These are phyloP conservation scores for Andrena hattorfiana DNA, from an alignment of 2,888 invertebrate species.

Conservation along the genomic window DNA sequence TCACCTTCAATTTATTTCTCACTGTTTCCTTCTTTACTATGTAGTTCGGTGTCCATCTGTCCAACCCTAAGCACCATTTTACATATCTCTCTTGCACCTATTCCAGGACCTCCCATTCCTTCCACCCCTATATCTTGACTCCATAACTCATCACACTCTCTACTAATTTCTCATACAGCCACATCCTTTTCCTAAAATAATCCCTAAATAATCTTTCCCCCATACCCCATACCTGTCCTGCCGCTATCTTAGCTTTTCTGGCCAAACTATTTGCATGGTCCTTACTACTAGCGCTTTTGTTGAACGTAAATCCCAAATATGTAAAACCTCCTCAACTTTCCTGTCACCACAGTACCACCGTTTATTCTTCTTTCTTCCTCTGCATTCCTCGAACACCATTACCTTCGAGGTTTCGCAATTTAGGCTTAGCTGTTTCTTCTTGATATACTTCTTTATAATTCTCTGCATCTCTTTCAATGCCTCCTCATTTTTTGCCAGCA, in stretches of 20 bases:
- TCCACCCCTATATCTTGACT: conserved; percentile 4
- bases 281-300: neutral
- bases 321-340: neutral
- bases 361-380: neutral
- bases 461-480: neutral
- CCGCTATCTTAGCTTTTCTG: neutral
- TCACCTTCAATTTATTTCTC: neutral
- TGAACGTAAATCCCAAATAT: neutral
- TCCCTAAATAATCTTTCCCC: neutral
- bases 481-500: neutral
- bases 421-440: neutral
- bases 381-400: neutral
- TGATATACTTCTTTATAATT: neutral
- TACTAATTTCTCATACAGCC: conserved; percentile 1
- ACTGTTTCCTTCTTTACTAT: neutral
- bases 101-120: neutral
- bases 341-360: neutral
- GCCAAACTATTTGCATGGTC: neutral
- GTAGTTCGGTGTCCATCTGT: conserved; percentile 5
- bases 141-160: conserved; percentile 1
- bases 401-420: neutral
- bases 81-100: neutral
- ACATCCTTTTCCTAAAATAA: neutral
- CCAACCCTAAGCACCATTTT: neutral
- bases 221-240: conserved; percentile 9